phyloP scores from a whole-genome alignment of 2,888 invertebrate genomes.

The Acheta domesticus region DNA sequence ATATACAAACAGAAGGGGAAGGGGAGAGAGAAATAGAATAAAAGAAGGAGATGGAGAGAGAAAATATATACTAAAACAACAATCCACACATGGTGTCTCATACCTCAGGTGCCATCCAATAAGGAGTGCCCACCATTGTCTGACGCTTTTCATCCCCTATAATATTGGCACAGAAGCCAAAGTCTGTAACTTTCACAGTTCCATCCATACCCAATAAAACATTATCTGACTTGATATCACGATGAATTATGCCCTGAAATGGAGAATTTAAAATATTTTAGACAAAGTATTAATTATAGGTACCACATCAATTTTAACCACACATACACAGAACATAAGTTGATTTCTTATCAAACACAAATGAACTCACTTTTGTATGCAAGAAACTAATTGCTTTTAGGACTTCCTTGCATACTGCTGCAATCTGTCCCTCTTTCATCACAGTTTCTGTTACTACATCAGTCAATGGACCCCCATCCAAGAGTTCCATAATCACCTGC shows the following conservation, averaged over 20 bases:
- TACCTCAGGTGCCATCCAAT: conserved; percentile 95
- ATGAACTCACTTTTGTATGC: conserved; percentile 59
- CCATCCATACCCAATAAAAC: conserved; percentile 91
- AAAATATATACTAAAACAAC: too few species aligned
- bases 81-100: not conserved
- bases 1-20: not conserved
- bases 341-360: not conserved
- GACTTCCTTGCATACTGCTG: conserved; percentile 87
- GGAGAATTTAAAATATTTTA: conserved; percentile 23
- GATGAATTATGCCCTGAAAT: conserved; percentile 75
- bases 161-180: conserved; percentile 97
- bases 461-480: conserved; percentile 92
- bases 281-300: not conserved
- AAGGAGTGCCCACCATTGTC: conserved; percentile 97
- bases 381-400: conserved; percentile 85
- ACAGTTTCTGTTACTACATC: conserved; percentile 97
- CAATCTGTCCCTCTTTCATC: conserved; percentile 95
- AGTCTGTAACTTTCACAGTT: conserved; percentile 88
- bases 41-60: not conserved
- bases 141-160: conserved; percentile 91
- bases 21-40: not conserved
- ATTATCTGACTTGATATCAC: conserved; percentile 98
- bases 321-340: not conserved
- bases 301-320: not conserved
- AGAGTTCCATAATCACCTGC: conserved; percentile 81